Evolutionary conservation across 2,797 vertebrate genomes (phyloP).

Genomic region (Scleropages formosus): DNA sequence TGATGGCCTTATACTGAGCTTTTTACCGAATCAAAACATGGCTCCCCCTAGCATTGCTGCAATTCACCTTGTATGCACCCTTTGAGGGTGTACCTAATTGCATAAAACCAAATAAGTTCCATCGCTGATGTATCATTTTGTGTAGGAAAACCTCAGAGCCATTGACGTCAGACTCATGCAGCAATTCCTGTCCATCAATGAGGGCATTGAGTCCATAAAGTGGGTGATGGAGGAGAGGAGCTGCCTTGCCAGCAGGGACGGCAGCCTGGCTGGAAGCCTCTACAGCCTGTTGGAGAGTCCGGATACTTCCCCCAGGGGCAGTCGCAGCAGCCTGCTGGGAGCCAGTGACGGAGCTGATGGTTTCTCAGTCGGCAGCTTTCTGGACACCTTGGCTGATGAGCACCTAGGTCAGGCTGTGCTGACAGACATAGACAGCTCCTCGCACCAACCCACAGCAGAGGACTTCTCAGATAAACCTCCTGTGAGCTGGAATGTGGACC

Average conservation of each 20-base stretch:
- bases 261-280: conserved; percentile 74
- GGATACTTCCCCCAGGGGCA: conserved; percentile 67
- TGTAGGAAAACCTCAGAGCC: conserved; percentile 70
- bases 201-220: conserved; percentile 75
- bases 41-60: too few relatives aligned
- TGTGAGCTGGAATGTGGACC: conserved; percentile 62
- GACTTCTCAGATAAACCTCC: conserved; percentile 53
- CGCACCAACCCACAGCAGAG: conserved; percentile 61
- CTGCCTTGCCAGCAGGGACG: conserved; percentile 65
- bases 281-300: conserved; percentile 73
- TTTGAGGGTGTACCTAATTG: too few relatives aligned
- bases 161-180: conserved; percentile 75
- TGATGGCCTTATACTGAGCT: too few relatives aligned
- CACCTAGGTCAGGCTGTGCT: conserved; percentile 71
- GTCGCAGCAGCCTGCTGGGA: conserved; percentile 70
- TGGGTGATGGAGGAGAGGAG: conserved; percentile 77
- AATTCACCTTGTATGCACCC: too few relatives aligned
- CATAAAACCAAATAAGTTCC: background rate
- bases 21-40: too few relatives aligned
- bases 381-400: conserved; percentile 75
- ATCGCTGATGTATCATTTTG: background rate
- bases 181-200: conserved; percentile 74
- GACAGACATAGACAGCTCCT: conserved; percentile 70
- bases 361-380: conserved; percentile 75
- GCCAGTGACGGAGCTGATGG: conserved; percentile 72